Base-by-base conservation (phyloP, 2,888 invertebrate species). In the Nomada fabriciana region DNA sequence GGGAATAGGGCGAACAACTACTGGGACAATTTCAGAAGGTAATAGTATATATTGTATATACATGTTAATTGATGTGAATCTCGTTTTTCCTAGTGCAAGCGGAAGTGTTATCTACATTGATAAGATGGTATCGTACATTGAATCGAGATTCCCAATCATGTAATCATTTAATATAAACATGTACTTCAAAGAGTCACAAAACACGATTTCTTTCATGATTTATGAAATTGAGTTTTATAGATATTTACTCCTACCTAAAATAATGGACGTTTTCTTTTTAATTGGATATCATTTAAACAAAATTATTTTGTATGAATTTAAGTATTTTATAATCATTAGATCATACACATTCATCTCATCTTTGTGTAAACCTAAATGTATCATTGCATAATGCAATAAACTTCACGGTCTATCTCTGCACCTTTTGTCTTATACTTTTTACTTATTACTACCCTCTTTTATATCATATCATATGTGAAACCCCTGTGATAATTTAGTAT, bases 1-100 rank as follows among this genome's bases (percentile, higher is more conserved):
- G 98, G 98, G 43, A 98, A 97, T 94, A 95, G 98, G 86, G 98
- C 98, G 75, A 98, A 98, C 94, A 98, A 98, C 94, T 98, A 98
- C 94, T 98, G 98, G 98, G 98, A 98, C 93, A 98, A 98, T 94
- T 98, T 98, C 94, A 95, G 98, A 94, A 98, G 98, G 98, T 97
- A 96, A 95, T 85, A 25, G 71, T 55, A 82, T 69, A 74, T 72
- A 76, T 23, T 42, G 10, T 64, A 68, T 61, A 13, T 69, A 70
- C 47, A 73, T 23, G 23, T 83, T 69, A 61, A 75, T n/a, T 36
- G 47, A 78, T 43, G 47, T 20, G 47, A 53, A 70, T 84, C 69
- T 74, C 29, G 64, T 57, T 57, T 72, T 70, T 64, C 64, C 42
- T 72, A 68, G 59, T 60, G 42, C 63, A 50, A 47, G 43, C 78